phyloP scores from a whole-genome alignment of 2,797 vertebrate species.

The Enteromius argenteus region DNA sequence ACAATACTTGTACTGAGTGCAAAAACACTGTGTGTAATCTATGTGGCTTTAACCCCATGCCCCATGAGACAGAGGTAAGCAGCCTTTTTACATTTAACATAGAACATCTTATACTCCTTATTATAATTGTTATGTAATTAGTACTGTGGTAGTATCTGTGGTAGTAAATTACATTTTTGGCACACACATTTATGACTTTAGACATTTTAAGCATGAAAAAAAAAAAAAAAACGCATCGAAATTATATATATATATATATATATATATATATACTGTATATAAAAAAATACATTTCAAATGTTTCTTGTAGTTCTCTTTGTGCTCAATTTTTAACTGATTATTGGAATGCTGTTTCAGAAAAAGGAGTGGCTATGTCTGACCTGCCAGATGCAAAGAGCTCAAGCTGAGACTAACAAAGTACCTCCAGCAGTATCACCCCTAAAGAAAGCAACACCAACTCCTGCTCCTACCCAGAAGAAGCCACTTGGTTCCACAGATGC shows the following conservation, averaged over 20 bases:
- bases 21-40: conserved; percentile 90
- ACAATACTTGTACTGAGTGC: conserved; percentile 91
- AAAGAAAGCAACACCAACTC: conserved; percentile 71
- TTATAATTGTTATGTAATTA: not conserved
- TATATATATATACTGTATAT: too few species aligned
- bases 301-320: not conserved
- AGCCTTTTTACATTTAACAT: conserved; percentile 3
- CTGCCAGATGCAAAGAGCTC: conserved; percentile 87
- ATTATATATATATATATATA: too few species aligned
- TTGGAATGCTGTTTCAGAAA: conserved; percentile 52
- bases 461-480: conserved; percentile 55
- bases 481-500: conserved; percentile 27
- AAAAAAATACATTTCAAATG: not conserved
- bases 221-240: too few species aligned
- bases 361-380: conserved; percentile 81
- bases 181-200: not conserved
- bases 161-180: not conserved
- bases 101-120: not conserved
- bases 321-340: not conserved
- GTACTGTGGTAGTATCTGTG: not conserved
- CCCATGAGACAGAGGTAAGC: conserved; percentile 88
- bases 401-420: conserved; percentile 71
- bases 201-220: not conserved
- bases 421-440: conserved; percentile 26
- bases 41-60: conserved; percentile 95